These are phyloP conservation scores for Sebastes melanostomus DNA, from an alignment of 2,797 vertebrate genomes.

Conservation along the genomic window DNA sequence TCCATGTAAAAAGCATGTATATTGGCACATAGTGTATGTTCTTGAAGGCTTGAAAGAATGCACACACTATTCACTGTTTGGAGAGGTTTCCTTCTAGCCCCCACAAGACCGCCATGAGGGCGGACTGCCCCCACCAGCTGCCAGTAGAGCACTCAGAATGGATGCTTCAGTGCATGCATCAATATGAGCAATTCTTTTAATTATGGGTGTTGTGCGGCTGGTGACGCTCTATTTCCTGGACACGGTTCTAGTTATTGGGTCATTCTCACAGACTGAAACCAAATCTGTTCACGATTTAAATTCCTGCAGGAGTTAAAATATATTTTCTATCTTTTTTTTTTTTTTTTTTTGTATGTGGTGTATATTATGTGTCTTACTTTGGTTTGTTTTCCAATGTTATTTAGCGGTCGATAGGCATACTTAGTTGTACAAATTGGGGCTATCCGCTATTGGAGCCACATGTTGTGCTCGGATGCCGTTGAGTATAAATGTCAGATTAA, in stretches of 20 bases:
- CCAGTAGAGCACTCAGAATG: slow-evolving; percentile 68
- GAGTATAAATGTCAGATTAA: slow-evolving; percentile 35
- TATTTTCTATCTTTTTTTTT: slow-evolving; percentile 28
- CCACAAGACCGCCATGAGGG: slow-evolving; percentile 57
- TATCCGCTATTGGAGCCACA: slow-evolving; percentile 48
- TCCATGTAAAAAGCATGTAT: slow-evolving; percentile 27
- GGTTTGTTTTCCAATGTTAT: slow-evolving; percentile 60
- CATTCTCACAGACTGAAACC: slow-evolving; percentile 66
- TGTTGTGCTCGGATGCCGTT: slow-evolving; percentile 33
- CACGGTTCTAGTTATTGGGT: slow-evolving; percentile 76
- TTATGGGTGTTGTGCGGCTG: slow-evolving; percentile 80
- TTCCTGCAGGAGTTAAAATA: slow-evolving; percentile 68
- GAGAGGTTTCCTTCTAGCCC: slow-evolving; percentile 54
- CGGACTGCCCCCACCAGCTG: slow-evolving; percentile 61
- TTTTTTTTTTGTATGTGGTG: slow-evolving; percentile 5
- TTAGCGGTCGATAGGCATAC: slow-evolving; percentile 56
- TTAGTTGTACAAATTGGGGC: slow-evolving; percentile 59
- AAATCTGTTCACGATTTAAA: slow-evolving; percentile 79
- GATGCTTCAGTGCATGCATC: slow-evolving; percentile 77
- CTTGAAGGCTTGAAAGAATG: slow-evolving; percentile 7
- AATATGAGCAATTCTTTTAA: slow-evolving; percentile 83
- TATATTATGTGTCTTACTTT: slow-evolving; percentile 17
- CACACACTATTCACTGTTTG: slow-evolving; percentile 28
- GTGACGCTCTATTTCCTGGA: slow-evolving; percentile 77
- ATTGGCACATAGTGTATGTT: slow-evolving; percentile 8